A percentile compares a stretch with the other conserved stretches of the same genome.
These are phyloP conservation scores for Notospermus geniculatus DNA, from an alignment of 1,140 invertebrate genomes.

Conservation along the genomic window DNA sequence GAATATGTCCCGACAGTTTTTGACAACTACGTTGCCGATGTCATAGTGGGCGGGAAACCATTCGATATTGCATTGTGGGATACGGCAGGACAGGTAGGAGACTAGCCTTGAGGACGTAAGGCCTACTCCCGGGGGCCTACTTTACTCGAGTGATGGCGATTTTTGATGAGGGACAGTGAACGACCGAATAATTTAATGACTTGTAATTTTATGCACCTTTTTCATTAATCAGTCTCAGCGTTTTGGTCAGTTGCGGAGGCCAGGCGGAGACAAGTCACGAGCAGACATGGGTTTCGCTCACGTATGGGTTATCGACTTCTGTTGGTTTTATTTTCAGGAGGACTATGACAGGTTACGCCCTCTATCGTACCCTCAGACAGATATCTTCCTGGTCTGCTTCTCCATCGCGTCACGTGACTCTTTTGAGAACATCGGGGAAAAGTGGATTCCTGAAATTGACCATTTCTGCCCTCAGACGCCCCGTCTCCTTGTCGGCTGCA, in stretches of 20 bases:
- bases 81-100: slow-evolving; percentile 62
- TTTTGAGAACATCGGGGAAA: slow-evolving; percentile 18
- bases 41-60: slow-evolving; percentile 92
- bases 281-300: no score
- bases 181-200: no score
- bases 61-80: slow-evolving; percentile 92
- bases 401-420: slow-evolving; percentile 19
- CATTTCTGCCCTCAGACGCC: slow-evolving; percentile 58
- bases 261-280: no score
- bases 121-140: no score
- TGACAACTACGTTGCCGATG: slow-evolving; percentile 92
- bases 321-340: slow-evolving; percentile 68
- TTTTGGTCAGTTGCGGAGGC: no score
- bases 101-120: neutral
- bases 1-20: slow-evolving; percentile 60
- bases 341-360: slow-evolving; percentile 88
- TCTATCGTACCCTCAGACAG: slow-evolving; percentile 80
- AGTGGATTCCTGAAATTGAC: slow-evolving; percentile 58
- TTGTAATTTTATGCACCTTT: no score
- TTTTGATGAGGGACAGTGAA: no score
- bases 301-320: no score
- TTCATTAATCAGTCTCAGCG: no score
- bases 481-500: slow-evolving; percentile 58
- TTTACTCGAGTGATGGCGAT: no score
- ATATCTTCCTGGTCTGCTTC: slow-evolving; percentile 31